Conservation (phyloP, 2,888 invertebrate genomes). For the Drosophila hawaiiensis region DNA sequence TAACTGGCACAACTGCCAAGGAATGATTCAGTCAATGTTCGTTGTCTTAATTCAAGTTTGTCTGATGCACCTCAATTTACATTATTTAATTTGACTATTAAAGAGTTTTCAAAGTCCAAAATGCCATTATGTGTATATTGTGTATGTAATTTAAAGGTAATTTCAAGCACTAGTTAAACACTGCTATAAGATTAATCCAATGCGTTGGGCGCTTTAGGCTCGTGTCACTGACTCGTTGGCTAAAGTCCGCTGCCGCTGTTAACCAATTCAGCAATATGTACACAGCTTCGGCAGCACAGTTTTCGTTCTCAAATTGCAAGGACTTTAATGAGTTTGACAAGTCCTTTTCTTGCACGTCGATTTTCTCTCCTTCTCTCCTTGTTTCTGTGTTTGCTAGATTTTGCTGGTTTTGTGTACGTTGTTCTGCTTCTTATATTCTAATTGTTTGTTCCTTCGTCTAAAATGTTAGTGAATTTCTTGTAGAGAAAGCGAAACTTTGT, state of each 20-base stretch:
- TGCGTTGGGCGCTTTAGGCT: background rate
- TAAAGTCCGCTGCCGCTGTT: background rate
- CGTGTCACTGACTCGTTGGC: background rate
- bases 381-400: conserved; percentile 1
- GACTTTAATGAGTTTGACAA: conserved; percentile 72
- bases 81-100: background rate
- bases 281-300: conserved; percentile 43
- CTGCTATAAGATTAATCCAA: background rate
- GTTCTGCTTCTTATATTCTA: conserved; percentile 35
- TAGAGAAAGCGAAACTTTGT: conserved; percentile 56
- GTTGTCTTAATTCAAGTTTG: background rate
- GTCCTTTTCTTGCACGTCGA: conserved; percentile 45
- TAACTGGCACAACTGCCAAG: background rate
- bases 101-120: background rate
- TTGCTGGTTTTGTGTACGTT: conserved; percentile 12
- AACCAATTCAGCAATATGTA: background rate
- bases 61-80: background rate
- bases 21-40: background rate
- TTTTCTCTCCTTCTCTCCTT: background rate
- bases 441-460: conserved; percentile 53
- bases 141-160: background rate
- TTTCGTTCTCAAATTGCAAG: conserved; percentile 34
- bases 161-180: background rate
- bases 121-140: background rate
- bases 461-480: conserved; percentile 59